Base-by-base conservation (phyloP, 2,888 invertebrate species). In the Cerastis leucographa region DNA sequence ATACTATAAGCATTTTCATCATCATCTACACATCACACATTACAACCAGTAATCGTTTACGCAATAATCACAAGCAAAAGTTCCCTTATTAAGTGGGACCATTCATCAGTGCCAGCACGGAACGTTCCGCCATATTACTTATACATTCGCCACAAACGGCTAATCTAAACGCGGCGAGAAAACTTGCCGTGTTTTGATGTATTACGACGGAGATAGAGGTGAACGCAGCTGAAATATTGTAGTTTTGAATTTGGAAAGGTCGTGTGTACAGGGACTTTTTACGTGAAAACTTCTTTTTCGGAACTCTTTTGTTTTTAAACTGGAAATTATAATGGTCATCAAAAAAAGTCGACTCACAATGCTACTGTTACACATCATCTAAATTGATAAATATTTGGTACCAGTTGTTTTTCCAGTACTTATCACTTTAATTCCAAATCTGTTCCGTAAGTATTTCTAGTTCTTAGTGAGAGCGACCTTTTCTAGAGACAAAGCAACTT, bases 81-180 rank as follows among this genome's bases (percentile, higher is more conserved):
- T 81, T 81, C 42, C 49, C 70, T 85, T 83, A 85, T 79, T 83
- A 85, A 85, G 71, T 77, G 68, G 67, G 70, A 83, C 78, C 90
- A 94, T 95, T 93, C 92, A 94, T 95, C 94, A 94, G 91, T 93
- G 94, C 90, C 94, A 92, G 79, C 65, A 69, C 68, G 72, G 70
- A 61, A 77, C 82, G 75, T 76, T 83, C 85, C 74, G 71, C 78
- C 75, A 80, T 88, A 94, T 94, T 94, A 94, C 91, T 94, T 95
- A 95, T 95, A 93, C 94, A 94, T 94, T 93, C 94, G 78, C 90
- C 85, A 89, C 87, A 76, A 80, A 84, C 88, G 84, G 89, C 90
- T 93, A 92, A 92, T 92, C 91, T 89, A 76, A 83, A 83, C 83
- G 84, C 80, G 40, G 76, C 70, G 83, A 83, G 86, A 88, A 87